A percentile compares a stretch with the other conserved stretches of the same genome.
These are phyloP conservation scores for Aurelia aurita DNA, from an alignment of 30 jellyfish, hydroid and myxozoan species.

Conservation along the genomic window DNA sequence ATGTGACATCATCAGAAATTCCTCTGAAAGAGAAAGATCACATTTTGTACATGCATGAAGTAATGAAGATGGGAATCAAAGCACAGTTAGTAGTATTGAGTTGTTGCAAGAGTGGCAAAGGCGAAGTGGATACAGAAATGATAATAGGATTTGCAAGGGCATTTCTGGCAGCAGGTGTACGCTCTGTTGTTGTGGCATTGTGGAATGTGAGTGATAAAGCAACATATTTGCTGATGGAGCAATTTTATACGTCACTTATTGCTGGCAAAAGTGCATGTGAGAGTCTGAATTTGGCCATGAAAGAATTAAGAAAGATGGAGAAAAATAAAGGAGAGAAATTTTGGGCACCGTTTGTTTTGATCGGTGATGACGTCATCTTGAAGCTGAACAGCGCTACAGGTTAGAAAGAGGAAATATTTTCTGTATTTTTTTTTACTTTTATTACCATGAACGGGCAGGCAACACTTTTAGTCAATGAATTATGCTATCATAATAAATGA, in stretches of 20 bases:
- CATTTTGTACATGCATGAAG: neutral
- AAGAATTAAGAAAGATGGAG: neutral
- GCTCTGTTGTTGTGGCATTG: neutral
- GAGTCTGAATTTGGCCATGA: neutral
- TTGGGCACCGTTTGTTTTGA: neutral
- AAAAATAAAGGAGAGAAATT: neutral
- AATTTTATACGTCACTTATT: neutral
- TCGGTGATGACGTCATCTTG: neutral
- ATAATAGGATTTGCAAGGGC: constrained; percentile 1
- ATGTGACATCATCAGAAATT: neutral
- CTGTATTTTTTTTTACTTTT: too few relatives aligned
- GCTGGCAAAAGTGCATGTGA: neutral
- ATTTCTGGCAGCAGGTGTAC: neutral
- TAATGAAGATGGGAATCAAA: neutral
- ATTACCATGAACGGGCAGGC: too few relatives aligned
- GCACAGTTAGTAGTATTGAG: neutral
- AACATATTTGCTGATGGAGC: neutral
- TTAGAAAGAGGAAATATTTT: too few relatives aligned
- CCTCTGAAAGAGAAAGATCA: neutral
- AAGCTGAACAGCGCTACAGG: too few relatives aligned
- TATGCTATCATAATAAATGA: too few relatives aligned
- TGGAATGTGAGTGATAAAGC: neutral
- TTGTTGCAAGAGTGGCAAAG: neutral
- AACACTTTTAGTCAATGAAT: too few relatives aligned
- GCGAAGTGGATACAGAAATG: neutral